Evolutionary conservation across 2,888 invertebrate genomes (phyloP).

Genomic region (Hedychridium roseum): DNA sequence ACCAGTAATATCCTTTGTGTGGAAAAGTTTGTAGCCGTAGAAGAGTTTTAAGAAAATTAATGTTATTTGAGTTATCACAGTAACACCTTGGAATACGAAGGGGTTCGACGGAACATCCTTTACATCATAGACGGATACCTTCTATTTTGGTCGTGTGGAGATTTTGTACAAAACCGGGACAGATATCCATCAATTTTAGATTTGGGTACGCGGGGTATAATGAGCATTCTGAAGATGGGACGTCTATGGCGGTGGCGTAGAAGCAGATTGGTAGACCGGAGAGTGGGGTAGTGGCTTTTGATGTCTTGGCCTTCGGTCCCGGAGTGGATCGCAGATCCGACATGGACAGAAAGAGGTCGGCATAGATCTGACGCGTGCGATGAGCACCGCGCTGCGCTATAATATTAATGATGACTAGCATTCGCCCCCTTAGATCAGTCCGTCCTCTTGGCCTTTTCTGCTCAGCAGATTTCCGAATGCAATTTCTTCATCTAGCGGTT

Average conservation of each 20-base stretch:
- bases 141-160: too few species aligned
- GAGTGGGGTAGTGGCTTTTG: constrained; percentile 32
- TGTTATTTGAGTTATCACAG: too few species aligned
- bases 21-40: too few species aligned
- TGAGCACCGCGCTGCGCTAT: constrained; percentile 49
- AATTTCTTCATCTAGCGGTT: neutral
- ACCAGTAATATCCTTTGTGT: too few species aligned
- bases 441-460: too few species aligned
- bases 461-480: constrained; percentile 9
- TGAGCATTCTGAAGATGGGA: constrained; percentile 28
- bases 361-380: constrained; percentile 58
- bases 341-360: constrained; percentile 53
- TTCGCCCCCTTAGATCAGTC: constrained; percentile 30
- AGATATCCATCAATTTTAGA: constrained; percentile 42
- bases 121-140: too few species aligned
- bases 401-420: constrained; percentile 60
- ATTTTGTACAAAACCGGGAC: constrained; percentile 22
- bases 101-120: too few species aligned
- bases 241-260: constrained; percentile 15
- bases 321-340: constrained; percentile 38
- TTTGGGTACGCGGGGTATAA: constrained; percentile 36
- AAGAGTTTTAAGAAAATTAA: too few species aligned
- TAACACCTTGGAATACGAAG: too few species aligned
- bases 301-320: constrained; percentile 37
- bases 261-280: constrained; percentile 25